Evolutionary conservation across 1,140 invertebrate genomes (phyloP), one percentile per base, ranked within the genome.

Genomic region (Ptiloglossa arizonensis): DNA sequence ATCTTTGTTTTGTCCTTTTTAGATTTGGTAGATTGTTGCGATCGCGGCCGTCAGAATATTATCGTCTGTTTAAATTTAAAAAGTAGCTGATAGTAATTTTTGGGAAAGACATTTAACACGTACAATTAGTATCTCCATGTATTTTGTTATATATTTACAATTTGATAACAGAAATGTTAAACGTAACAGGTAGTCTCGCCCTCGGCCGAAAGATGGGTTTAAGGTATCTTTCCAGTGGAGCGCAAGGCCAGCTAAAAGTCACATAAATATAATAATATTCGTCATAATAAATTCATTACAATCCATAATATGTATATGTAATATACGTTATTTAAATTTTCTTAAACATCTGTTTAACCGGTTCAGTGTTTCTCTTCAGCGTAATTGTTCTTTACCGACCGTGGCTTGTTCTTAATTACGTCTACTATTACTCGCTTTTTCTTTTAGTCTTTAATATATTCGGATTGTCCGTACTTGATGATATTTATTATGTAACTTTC

Each of bases 81-180:
- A 48, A 5, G 5, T n/a, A 19, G n/a, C 8, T 1, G 46, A 5
- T 17, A 50, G 22, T 6, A n/a, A 52, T 11, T 9, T 54, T 11
- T 5, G 27, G 52, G 35, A 60, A 41, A 15, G 6, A 76, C 17
- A 76, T 70, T 76, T 50, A 63, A 73, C 72, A 46, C 63, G 38
- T 80, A 80, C 63, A 74, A 79, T 83, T 79, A 80, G 75, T 76
- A 73, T 79, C 83, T 88, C 86, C 88, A 88, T 88, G 87, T 89
- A 87, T 89, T 89, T 89, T 82, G 81, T 89, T 87, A 89, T 89
- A 86, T 89, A 89, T 89, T 89, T 89, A 89, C 88, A 89, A 87
- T 89, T 88, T 88, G 79, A 89, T 87, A 89, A 89, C 88, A 88
- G 83, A 89, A 89, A 86, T 63, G 70, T 84, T 82, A 85, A 89